Conservation (phyloP, 2,888 invertebrate species). For the Homarus gammarus region DNA sequence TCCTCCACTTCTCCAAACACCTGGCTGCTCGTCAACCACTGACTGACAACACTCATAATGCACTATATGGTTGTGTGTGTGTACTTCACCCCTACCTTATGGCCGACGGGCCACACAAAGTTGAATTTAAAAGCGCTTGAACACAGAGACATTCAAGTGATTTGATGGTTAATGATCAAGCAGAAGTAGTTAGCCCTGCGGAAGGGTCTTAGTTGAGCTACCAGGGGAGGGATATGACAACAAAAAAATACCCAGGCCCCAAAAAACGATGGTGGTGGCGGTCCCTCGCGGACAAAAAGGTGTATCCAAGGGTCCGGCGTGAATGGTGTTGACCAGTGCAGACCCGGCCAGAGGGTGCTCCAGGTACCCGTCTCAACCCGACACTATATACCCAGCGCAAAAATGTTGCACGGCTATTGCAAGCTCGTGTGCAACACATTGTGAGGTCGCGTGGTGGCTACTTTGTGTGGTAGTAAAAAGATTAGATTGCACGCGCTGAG, state of each 20-base stretch:
- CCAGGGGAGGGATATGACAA: background rate
- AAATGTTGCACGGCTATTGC: constrained; percentile 72
- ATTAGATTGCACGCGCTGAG: constrained; percentile 47
- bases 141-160: no score
- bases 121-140: no score
- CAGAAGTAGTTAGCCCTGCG: background rate
- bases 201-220: background rate
- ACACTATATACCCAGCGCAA: constrained; percentile 42
- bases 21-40: no score
- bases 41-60: no score
- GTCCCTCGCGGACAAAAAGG: constrained; percentile 25
- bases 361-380: constrained; percentile 20
- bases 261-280: constrained; percentile 15
- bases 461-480: constrained; percentile 54
- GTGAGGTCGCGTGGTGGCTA: constrained; percentile 61
- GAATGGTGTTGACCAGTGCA: constrained; percentile 46
- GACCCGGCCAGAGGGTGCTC: constrained; percentile 3
- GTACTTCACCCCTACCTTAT: no score
- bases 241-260: no score
- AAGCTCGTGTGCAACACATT: constrained; percentile 69
- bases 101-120: no score
- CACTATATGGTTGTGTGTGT: no score
- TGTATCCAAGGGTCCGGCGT: constrained; percentile 15
- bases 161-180: background rate
- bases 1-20: no score